A percentile compares a stretch with the other conserved stretches of the same genome.
Conservation (phyloP, 2,888 invertebrate genomes). For the Diogma glabrata region DNA sequence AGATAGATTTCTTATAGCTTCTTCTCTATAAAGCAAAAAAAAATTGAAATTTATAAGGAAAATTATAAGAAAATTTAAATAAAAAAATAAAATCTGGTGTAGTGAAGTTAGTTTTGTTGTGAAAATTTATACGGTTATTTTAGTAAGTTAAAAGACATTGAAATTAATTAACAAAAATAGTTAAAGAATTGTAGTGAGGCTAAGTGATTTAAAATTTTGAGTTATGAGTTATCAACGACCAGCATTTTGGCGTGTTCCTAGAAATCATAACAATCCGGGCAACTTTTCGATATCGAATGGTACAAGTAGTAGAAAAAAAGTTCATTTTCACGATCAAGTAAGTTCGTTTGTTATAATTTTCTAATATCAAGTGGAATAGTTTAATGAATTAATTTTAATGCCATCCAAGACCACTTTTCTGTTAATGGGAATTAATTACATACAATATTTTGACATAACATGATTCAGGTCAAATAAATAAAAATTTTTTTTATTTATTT, state of each 20-base stretch:
- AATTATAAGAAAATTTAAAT: neutral
- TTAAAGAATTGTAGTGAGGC: neutral
- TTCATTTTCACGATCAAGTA: slow-evolving; percentile 35
- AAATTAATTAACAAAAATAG: neutral
- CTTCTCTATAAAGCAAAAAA: too few species aligned
- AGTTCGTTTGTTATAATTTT: too few species aligned
- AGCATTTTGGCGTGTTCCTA: slow-evolving; percentile 48
- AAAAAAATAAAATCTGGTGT: slow-evolving; percentile 2
- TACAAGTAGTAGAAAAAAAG: slow-evolving; percentile 31
- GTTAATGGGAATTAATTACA: too few species aligned
- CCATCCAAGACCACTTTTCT: too few species aligned
- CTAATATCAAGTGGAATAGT: too few species aligned
- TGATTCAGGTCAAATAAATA: too few species aligned
- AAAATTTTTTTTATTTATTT: too few species aligned
- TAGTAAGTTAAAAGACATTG: too few species aligned
- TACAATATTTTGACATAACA: too few species aligned
- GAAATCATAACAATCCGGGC: slow-evolving; percentile 26
- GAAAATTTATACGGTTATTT: neutral
- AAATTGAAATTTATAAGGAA: neutral
- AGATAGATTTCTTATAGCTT: slow-evolving; percentile 1
- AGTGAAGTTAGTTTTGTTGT: neutral
- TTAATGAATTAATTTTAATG: too few species aligned
- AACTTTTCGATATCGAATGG: slow-evolving; percentile 29
- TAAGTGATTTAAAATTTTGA: neutral
- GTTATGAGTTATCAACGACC: slow-evolving; percentile 44